Percentiles rank a stretch among this genome's conserved stretches.
These are phyloP conservation scores for Dicranocentrus wangi DNA, from an alignment of 2,888 invertebrate genomes.

Conservation along the genomic window DNA sequence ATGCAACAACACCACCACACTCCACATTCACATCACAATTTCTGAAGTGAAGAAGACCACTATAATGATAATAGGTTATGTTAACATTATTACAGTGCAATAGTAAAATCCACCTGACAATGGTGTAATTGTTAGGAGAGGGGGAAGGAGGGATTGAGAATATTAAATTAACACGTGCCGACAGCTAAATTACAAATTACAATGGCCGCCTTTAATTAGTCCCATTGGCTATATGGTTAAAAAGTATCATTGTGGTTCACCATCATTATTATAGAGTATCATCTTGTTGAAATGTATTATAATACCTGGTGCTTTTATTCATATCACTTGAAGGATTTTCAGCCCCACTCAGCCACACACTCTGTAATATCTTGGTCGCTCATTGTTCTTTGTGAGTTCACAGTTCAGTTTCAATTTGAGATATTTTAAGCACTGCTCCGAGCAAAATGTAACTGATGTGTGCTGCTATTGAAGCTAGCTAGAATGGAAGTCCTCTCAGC, in stretches of 20 bases:
- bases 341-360: too few species aligned
- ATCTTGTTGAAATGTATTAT: neutral
- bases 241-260: constrained; percentile 55
- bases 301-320: too few species aligned
- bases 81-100: constrained; percentile 36
- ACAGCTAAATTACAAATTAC: constrained; percentile 70
- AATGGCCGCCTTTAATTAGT: constrained; percentile 73
- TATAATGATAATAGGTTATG: constrained; percentile 59
- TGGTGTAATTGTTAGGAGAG: constrained; percentile 48
- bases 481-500: constrained; percentile 20
- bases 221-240: constrained; percentile 62
- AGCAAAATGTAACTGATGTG: constrained; percentile 44
- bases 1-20: constrained; percentile 8
- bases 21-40: neutral
- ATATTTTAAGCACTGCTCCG: constrained; percentile 2
- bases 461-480: neutral
- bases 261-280: constrained; percentile 7
- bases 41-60: constrained; percentile 32
- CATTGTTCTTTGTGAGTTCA: constrained; percentile 12
- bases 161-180: constrained; percentile 73
- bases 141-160: constrained; percentile 56
- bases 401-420: constrained; percentile 18
- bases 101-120: constrained; percentile 40
- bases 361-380: neutral
- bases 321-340: too few species aligned